Evolutionary conservation across 2,113 vertebrate species (phyloP), one percentile per base, ranked within the genome.

Genomic region (Egretta garzetta): DNA sequence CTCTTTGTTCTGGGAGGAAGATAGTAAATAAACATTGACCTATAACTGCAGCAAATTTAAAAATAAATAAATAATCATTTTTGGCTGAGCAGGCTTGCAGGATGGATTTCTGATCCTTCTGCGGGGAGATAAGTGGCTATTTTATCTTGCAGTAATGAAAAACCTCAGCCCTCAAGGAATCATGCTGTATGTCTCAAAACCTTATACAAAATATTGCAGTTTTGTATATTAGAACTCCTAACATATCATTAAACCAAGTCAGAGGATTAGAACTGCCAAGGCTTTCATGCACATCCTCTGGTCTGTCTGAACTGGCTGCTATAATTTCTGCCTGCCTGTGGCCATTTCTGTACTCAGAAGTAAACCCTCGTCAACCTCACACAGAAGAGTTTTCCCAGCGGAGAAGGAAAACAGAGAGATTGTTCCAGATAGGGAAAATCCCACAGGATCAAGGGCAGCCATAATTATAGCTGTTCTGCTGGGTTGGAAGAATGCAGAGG

Each of bases 1-100:
- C 55, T 80, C 66, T 94, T 93, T 94, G 76, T 95, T 93, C 81
- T 72, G 39, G 32, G 66, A 82, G 79, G 70, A 90, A 82, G 79
- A 60, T 30, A 75, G 71, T 88, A 96, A 95, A 89, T 94, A 83
- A 87, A 91, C 15, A 10, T 71, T 94, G 70, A 81, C 45, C 39
- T 82, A 3, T 71, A 84, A 77, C 56, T 81, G 53, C 70, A 85
- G 56, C 43, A 94, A 55, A 80, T 53, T 60, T 73, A 5, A 49
- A 96, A 86, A 68, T 8, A 80, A 82, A 82, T 21, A 74, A 94
- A 26, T 49, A 58, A 73, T 63, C 10, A 14, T 75, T 87, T 74
- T 49, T 64, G 70, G 30, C 33, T 75, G 43, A 63, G 32, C 41
- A 55, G 55, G 32, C 47, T 94, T 91, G 41, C n/a, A 50, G 56